Conservation (phyloP, 2,888 invertebrate genomes). For the Cheilosia pagana region DNA sequence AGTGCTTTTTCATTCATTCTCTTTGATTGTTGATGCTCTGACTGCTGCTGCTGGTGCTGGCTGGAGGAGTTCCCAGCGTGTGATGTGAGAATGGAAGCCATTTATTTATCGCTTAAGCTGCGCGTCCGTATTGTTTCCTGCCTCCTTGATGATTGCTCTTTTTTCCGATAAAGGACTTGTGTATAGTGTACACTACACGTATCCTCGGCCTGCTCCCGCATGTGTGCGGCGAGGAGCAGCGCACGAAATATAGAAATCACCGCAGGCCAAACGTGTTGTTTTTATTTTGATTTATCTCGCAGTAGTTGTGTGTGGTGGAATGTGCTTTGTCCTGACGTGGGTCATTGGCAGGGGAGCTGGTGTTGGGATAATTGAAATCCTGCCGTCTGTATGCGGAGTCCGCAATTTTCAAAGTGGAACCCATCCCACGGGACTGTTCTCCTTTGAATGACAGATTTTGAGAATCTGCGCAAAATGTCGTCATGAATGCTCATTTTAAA, state of each 20-base stretch:
- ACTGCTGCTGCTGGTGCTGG: slow-evolving; percentile 27
- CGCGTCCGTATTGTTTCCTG: slow-evolving; percentile 68
- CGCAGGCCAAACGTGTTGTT: slow-evolving; percentile 71
- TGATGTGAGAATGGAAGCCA: slow-evolving; percentile 67
- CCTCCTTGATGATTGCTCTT: slow-evolving; percentile 69
- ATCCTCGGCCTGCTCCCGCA: slow-evolving; percentile 1
- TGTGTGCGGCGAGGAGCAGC: slow-evolving; percentile 30
- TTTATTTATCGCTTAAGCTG: slow-evolving; percentile 74
- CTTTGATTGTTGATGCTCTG: slow-evolving; percentile 59
- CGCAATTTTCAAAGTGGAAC: slow-evolving; percentile 68
- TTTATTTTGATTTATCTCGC: slow-evolving; percentile 72
- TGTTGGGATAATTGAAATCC: slow-evolving; percentile 72
- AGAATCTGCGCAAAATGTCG: slow-evolving; percentile 19
- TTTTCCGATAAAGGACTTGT: slow-evolving; percentile 39
- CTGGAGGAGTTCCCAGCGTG: slow-evolving; percentile 50
- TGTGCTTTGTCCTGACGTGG: slow-evolving; percentile 38
- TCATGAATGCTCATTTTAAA: slow-evolving; percentile 18
- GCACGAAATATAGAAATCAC: slow-evolving; percentile 66
- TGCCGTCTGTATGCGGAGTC: slow-evolving; percentile 31
- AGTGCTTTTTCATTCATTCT: slow-evolving; percentile 69
- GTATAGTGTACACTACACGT: slow-evolving; percentile 36
- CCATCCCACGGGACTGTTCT: slow-evolving; percentile 47
- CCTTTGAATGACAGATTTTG: slow-evolving; percentile 57
- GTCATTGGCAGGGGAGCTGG: slow-evolving; percentile 16
- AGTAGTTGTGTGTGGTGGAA: slow-evolving; percentile 41